Base-by-base conservation (phyloP, 37 sponge, comb jelly and placozoan genomes). In the Diacarnus erythraeanus region DNA sequence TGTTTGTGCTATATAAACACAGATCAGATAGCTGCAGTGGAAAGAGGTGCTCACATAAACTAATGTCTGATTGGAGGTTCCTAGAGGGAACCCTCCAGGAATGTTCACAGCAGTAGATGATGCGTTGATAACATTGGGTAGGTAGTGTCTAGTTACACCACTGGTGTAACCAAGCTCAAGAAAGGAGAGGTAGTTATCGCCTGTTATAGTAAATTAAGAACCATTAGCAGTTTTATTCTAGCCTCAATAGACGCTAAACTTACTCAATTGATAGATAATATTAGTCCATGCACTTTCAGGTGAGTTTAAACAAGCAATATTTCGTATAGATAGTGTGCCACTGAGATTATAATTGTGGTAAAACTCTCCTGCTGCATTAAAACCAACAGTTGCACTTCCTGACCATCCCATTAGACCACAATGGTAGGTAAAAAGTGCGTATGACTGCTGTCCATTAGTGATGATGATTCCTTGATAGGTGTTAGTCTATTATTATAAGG, bases 371-470 rank as follows among this genome's bases (percentile, higher is more conserved):
- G 8, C 69, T 37, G 77, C 70, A 70, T 47, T 84, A 71, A 59
- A 84, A 8, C 84, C 84, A 69, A 84, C 54, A 29, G 47, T 54
- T 1, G 84, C 84, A 31, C 71, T 71, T 38, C 39, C 59, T 5
- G 51, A 44, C 83, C 83, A 83, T 15, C 47, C 56, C 75, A 83
- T 42, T 31, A 22, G 75, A 38, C 77, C 69, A 64, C 84, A 84
- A 22, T 76, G 27, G 72, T 84, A 84, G 27, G 77, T 84, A 44
- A 84, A 84, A 29, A 84, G 40, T 56, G 84, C 58, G 31, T 84
- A 84, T 6, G 84, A 77, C 61, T 70, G 67, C 21, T 25, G 5
- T 0, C 71, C 77, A 77, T 76, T 59, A 4, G 77, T 77, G 40
- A 69, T 37, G 17, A 84, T 26, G n/a, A 84, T 54, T 17, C 36